Evolutionary conservation across 1,140 invertebrate species (phyloP), one percentile per base, ranked within the genome.

Genomic region (Heliconius nattereri): DNA sequence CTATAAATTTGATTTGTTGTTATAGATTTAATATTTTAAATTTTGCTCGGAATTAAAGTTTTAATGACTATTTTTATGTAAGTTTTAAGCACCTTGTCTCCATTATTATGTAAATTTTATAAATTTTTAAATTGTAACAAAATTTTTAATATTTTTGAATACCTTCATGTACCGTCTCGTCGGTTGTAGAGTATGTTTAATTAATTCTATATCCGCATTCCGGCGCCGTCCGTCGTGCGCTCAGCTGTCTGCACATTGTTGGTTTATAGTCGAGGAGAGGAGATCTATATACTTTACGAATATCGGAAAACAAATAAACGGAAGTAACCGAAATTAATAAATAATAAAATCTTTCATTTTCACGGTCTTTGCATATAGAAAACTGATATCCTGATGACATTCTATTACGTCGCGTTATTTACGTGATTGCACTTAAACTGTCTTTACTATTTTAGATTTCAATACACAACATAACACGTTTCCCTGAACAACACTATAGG

Each of bases 141-240:
- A 45, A 45, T 45, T 13, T 45, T 45, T 13, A 45, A 45, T 45
- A 45, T 13, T 13, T 45, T 40, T 5, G 11, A 45, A 45, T 13
- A 45, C 11, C 11, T 45, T 16, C 13, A 45, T 16, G 1, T 16
- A 45, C 13, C 3, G 40, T 45, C 13, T 45, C 40, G 40, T 45
- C 13, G 40, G 13, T 45, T 45, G 40, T 49, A 45, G 11, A n/a
- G 29, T 23, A 73, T 73, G 49, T 78, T 78, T 73, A 78, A 78
- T 78, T 73, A 78, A 73, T 78, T 57, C 71, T 54, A 45, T 23
- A 78, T 78, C 71, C 20, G n/a, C 52, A 54, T 54, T 20, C 52
- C 52, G 52, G 52, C 52, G 52, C 20, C 52, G 52, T 54, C 19
- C 52, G 20, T n/a, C 52, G 52, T 54, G 52, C 52, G 26, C 76